Evolutionary conservation across 2,888 invertebrate species (phyloP).

Genomic region (Asteroscopus sphinx): DNA sequence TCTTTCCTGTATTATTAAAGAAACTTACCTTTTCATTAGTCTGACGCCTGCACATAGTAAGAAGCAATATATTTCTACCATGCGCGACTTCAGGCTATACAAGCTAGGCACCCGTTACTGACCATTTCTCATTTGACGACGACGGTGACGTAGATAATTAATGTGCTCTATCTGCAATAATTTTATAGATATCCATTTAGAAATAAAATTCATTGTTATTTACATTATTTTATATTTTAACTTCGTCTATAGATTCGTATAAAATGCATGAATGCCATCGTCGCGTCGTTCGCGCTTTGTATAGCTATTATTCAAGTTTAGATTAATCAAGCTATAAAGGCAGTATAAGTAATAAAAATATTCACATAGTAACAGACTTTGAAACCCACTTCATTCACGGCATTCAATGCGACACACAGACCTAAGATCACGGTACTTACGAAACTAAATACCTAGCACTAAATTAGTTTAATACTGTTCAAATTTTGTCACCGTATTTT

Average conservation of each 20-base stretch:
- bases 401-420: conserved; percentile 63
- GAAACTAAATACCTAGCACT: conserved; percentile 65
- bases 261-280: conserved; percentile 82
- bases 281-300: conserved; percentile 70
- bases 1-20: no score
- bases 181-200: not conserved
- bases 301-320: conserved; percentile 64
- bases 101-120: conserved; percentile 19
- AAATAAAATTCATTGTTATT: conserved; percentile 47
- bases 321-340: conserved; percentile 68
- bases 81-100: not conserved
- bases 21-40: not conserved
- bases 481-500: conserved; percentile 86
- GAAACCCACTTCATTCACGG: conserved; percentile 63
- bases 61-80: conserved; percentile 24
- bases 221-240: conserved; percentile 67
- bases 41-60: conserved; percentile 13
- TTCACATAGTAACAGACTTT: conserved; percentile 60
- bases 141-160: not conserved
- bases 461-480: conserved; percentile 53
- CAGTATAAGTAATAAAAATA: conserved; percentile 66
- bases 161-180: conserved; percentile 12
- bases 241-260: conserved; percentile 74
- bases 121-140: not conserved
- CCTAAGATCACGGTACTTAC: conserved; percentile 70